These are phyloP conservation scores for Phenganax subtilis DNA, from an alignment of 92 coral and sea anemone genomes.

Conservation along the genomic window DNA sequence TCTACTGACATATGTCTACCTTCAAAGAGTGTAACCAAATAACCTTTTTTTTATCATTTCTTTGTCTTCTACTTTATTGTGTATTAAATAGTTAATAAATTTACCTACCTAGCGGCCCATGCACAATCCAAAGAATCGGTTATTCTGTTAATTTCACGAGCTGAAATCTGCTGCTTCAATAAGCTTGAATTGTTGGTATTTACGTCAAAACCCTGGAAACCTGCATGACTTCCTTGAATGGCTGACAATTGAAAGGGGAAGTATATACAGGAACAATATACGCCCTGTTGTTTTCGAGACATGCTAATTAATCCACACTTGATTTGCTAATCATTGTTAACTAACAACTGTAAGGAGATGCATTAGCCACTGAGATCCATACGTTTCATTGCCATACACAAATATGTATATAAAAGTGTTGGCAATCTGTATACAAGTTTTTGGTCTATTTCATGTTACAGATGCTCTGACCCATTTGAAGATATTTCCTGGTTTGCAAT, in stretches of 20 bases:
- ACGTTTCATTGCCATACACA: not conserved
- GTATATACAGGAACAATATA: not conserved
- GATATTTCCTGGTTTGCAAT: slow-evolving; percentile 35
- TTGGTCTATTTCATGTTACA: not conserved
- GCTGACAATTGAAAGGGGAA: not conserved
- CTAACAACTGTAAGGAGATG: not conserved
- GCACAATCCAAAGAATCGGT: not conserved
- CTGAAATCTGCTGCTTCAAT: not conserved
- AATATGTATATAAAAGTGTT: not conserved
- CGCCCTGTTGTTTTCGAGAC: slow-evolving; percentile 1
- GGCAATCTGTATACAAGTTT: not conserved
- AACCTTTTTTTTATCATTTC: too few species aligned
- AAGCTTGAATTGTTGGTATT: not conserved
- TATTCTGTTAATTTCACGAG: not conserved
- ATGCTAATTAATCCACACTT: not conserved
- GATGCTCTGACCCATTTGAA: slow-evolving; percentile 16
- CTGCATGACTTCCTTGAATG: not conserved
- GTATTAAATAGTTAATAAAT: not conserved
- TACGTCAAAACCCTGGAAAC: not conserved
- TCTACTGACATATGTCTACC: too few species aligned
- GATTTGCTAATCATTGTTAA: not conserved
- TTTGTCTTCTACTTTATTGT: not conserved
- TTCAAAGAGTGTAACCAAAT: too few species aligned
- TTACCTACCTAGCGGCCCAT: not conserved
- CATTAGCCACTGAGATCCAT: not conserved